Evolutionary conservation across 2,888 invertebrate genomes (phyloP), one percentile per base, ranked within the genome.

Genomic region (Agriotes lineatus): DNA sequence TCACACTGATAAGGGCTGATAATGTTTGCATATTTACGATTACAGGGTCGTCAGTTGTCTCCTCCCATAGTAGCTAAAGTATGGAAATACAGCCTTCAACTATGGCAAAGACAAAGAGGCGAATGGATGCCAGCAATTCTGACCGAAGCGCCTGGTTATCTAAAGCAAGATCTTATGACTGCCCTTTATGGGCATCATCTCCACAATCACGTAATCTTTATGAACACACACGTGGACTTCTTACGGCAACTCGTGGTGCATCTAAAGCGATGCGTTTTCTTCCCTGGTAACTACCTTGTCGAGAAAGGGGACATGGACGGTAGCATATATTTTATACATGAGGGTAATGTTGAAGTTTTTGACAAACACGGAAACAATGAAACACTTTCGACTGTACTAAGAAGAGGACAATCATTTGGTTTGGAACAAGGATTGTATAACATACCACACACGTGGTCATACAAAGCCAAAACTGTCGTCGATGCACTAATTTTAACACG

Each of bases 281-380:
- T 87, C 61, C 86, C 86, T 1, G 85, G 85, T 6, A 86, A 87
- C 77, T 86, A 86, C 25, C 86, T 87, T 16, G 87, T 86, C 12
- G 87, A 87, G 72, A 83, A 85, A 14, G 86, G 86, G 0, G 87
- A 87, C 72, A 84, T 86, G 0, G 86, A 87, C 70, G 86, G 86
- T 68, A 85, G 85, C 63, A 86, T 88, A 75, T 87, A 87, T 71
- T 87, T 87, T 59, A 86, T 87, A 77, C 87, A 88, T 70, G 81
- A 85, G 74, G 87, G 87, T 68, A 85, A 86, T 82, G 87, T 87
- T 7, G 71, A 57, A 5, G 70, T 73, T 1, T 65, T 71, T 10
- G 74, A 74, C 6, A 67, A 65, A 6, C 33, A 52, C 16, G 69
- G 69, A 18, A 57, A 60, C 9, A 65, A 64, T 18, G 72, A 72